Evolutionary conservation across 2,888 invertebrate species (phyloP).

Genomic region (Laspeyria flexula): DNA sequence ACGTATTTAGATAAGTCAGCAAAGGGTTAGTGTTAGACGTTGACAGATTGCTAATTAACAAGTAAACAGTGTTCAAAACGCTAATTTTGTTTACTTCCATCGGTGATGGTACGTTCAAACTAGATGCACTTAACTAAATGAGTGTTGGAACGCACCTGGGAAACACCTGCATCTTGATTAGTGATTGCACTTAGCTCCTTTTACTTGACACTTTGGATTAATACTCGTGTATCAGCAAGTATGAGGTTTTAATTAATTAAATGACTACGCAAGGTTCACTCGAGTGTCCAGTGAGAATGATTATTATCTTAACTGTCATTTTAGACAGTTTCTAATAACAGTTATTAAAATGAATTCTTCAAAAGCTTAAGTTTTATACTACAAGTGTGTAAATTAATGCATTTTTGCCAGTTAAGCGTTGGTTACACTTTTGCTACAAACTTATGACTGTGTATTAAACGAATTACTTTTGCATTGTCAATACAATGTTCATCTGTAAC

Average conservation of each 20-base stretch:
- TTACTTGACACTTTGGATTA: constrained; percentile 69
- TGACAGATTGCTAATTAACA: constrained; percentile 43
- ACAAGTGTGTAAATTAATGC: not conserved
- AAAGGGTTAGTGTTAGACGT: constrained; percentile 24
- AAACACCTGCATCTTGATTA: constrained; percentile 81
- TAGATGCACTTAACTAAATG: constrained; percentile 68
- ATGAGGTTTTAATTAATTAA: constrained; percentile 76
- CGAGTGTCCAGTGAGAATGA: constrained; percentile 43
- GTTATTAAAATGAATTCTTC: constrained; percentile 30
- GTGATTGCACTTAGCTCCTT: constrained; percentile 74
- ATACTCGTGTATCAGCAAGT: constrained; percentile 69
- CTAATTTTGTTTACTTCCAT: constrained; percentile 57
- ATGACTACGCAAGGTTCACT: constrained; percentile 54
- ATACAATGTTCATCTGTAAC: too few relatives aligned
- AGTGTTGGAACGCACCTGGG: constrained; percentile 68
- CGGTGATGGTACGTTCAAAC: constrained; percentile 51
- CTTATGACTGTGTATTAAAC: too few relatives aligned
- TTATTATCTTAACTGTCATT: constrained; percentile 58
- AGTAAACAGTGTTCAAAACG: constrained; percentile 46
- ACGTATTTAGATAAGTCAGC: constrained; percentile 3
- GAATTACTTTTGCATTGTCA: too few relatives aligned
- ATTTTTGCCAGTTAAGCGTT: not conserved
- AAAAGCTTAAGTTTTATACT: constrained; percentile 19
- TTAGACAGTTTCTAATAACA: constrained; percentile 49
- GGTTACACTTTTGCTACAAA: too few relatives aligned